phyloP scores from a whole-genome alignment of 2,797 vertebrate species.

The Rhynchonycteris naso region DNA sequence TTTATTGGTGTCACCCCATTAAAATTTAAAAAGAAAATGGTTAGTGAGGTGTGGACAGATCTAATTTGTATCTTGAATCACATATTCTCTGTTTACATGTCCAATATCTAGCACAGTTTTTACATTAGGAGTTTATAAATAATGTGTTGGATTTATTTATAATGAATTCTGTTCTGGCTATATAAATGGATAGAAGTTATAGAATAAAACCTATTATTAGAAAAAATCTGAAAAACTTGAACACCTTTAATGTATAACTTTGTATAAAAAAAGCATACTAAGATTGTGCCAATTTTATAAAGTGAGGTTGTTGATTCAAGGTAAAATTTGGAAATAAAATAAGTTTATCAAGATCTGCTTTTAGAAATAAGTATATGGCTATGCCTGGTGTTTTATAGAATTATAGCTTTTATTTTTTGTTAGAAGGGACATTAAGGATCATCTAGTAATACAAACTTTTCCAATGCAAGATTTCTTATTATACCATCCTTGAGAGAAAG shows the following conservation, averaged over 20 bases:
- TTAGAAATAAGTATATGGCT: not conserved
- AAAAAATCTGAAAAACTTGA: not conserved
- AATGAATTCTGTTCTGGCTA: not conserved
- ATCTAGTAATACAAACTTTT: not conserved
- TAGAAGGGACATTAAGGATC: not conserved
- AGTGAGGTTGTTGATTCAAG: not conserved
- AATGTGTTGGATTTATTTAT: not conserved
- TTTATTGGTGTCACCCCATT: too few species aligned
- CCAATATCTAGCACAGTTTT: not conserved
- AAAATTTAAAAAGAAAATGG: not conserved
- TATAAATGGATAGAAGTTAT: not conserved
- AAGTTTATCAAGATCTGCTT: not conserved
- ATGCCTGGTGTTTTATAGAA: not conserved
- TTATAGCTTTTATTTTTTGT: not conserved
- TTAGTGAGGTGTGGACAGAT: not conserved
- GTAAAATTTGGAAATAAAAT: constrained; percentile 1
- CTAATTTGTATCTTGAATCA: not conserved
- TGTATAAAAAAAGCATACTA: constrained; percentile 12
- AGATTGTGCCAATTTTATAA: not conserved
- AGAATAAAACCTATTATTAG: not conserved
- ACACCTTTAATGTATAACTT: not conserved
- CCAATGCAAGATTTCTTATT: not conserved
- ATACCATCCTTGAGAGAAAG: not conserved
- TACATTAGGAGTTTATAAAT: not conserved
- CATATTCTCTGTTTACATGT: not conserved